Evolutionary conservation across 2,888 invertebrate genomes (phyloP).

Genomic region (Zygogramma bicolorata): DNA sequence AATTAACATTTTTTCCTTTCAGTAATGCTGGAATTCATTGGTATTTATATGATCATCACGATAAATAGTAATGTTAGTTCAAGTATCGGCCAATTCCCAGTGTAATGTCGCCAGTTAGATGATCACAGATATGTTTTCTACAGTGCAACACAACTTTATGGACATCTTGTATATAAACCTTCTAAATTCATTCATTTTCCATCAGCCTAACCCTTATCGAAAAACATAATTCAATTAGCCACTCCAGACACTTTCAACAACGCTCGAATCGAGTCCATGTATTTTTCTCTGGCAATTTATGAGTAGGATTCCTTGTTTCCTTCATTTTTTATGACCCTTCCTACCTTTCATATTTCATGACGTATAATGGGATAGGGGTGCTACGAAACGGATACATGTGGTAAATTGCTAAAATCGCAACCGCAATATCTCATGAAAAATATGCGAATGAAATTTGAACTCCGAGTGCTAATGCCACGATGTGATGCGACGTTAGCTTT

Average conservation of each 20-base stretch:
- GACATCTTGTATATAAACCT: too few species aligned
- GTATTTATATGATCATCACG: too few species aligned
- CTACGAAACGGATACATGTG: slow-evolving; percentile 18
- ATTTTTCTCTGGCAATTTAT: slow-evolving; percentile 8
- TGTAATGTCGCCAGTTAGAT: too few species aligned
- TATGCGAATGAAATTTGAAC: background rate
- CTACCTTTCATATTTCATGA: slow-evolving; percentile 15
- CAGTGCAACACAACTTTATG: too few species aligned
- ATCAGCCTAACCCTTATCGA: background rate
- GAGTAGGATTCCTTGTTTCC: slow-evolving; percentile 13
- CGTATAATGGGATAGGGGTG: slow-evolving; percentile 14
- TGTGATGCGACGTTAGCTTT: background rate
- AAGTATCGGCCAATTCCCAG: too few species aligned
- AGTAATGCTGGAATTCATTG: too few species aligned
- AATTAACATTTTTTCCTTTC: too few species aligned
- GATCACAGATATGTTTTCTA: too few species aligned
- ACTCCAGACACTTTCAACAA: background rate
- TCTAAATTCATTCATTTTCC: background rate
- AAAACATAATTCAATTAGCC: background rate
- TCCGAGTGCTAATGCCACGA: background rate
- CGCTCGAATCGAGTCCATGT: background rate
- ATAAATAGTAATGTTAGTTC: too few species aligned
- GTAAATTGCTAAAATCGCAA: slow-evolving; percentile 20
- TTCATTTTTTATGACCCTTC: slow-evolving; percentile 10
- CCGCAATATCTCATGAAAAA: slow-evolving; percentile 16